Conservation (phyloP, 2,797 vertebrate genomes). For the Sandelia bainsii region DNA sequence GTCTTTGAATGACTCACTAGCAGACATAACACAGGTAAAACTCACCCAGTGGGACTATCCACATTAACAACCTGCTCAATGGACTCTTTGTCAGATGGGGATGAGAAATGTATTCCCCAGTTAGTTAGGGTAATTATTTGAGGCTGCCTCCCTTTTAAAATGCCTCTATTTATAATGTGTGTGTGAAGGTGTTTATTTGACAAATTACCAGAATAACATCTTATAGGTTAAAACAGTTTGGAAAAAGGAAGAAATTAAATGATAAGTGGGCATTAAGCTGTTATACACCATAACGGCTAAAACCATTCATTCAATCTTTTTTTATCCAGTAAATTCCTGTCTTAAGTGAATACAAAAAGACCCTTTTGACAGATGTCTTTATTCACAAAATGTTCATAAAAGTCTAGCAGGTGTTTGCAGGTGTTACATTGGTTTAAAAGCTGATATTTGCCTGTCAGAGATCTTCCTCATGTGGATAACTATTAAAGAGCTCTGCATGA, state of each 20-base stretch:
- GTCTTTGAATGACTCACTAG: slow-evolving; percentile 44
- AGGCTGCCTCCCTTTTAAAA: not conserved
- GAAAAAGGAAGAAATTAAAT: slow-evolving; percentile 4
- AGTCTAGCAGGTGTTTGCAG: slow-evolving; percentile 56
- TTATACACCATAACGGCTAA: not conserved
- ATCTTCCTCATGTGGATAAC: slow-evolving; percentile 23
- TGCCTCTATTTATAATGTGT: not conserved
- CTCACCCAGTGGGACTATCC: not conserved
- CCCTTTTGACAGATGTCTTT: not conserved
- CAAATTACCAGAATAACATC: not conserved
- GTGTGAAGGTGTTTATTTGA: slow-evolving; percentile 21
- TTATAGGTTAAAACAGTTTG: not conserved
- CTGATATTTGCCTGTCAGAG: slow-evolving; percentile 45
- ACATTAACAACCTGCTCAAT: slow-evolving; percentile 36
- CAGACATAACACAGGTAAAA: slow-evolving; percentile 61
- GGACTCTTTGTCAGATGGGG: slow-evolving; percentile 48
- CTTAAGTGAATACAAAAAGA: not conserved
- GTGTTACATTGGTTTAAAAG: slow-evolving; percentile 28
- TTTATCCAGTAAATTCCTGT: not conserved
- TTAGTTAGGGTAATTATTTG: slow-evolving; percentile 2
- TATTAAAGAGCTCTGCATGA: slow-evolving; percentile 37
- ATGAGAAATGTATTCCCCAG: slow-evolving; percentile 19
- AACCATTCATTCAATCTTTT: slow-evolving; percentile 7
- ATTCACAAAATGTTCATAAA: slow-evolving; percentile 36
- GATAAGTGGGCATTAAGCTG: not conserved